These are phyloP conservation scores for Melieria crassipennis DNA, from an alignment of 2,888 invertebrate species.

Conservation along the genomic window DNA sequence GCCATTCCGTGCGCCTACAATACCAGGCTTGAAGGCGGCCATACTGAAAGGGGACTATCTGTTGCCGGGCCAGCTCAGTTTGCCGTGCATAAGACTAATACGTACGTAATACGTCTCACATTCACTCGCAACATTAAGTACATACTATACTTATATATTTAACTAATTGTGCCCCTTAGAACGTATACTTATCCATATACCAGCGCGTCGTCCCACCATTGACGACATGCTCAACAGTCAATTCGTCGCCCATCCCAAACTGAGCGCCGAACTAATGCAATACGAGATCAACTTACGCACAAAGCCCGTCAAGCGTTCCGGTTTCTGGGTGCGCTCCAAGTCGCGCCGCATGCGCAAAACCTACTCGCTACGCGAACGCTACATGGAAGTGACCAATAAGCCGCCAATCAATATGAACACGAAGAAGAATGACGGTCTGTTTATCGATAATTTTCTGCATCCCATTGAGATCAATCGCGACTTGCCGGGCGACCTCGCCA, in stretches of 20 bases:
- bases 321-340: constrained; percentile 63
- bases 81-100: constrained; percentile 68
- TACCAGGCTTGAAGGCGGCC: constrained; percentile 74
- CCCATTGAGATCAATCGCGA: constrained; percentile 60
- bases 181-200: constrained; percentile 67
- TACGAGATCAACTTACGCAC: constrained; percentile 60
- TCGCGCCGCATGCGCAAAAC: constrained; percentile 61
- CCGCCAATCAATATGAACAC: constrained; percentile 64
- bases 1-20: constrained; percentile 83
- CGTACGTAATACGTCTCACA: constrained; percentile 57
- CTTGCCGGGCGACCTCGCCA: constrained; percentile 37
- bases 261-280: constrained; percentile 63
- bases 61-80: constrained; percentile 68
- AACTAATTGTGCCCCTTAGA: constrained; percentile 53
- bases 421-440: constrained; percentile 62
- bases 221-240: constrained; percentile 68
- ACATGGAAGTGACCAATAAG: constrained; percentile 61
- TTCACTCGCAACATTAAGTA: not conserved
- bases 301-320: constrained; percentile 59
- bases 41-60: constrained; percentile 74
- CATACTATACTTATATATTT: constrained; percentile 1
- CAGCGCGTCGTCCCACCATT: constrained; percentile 66
- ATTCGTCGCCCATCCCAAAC: constrained; percentile 68
- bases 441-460: constrained; percentile 63
- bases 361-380: constrained; percentile 62